Base-by-base conservation (phyloP, 2,888 invertebrate genomes). In the Paralinhomoeus sp. region DNA sequence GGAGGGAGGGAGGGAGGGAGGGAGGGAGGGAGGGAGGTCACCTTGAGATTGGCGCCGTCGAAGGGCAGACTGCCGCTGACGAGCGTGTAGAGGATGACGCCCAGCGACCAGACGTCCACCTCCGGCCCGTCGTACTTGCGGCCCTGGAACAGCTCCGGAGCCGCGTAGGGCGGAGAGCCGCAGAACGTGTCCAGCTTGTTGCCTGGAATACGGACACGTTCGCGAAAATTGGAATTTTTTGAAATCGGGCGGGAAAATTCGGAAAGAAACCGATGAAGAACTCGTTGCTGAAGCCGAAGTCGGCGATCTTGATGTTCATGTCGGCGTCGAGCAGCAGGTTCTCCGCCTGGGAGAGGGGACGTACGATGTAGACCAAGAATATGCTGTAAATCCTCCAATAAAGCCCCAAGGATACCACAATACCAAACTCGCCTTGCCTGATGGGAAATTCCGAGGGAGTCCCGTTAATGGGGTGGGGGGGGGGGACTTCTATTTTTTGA, bases 251-350 rank as follows among this genome's bases (percentile, higher is more conserved):
- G n/a, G n/a, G n/a, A n/a, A n/a, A n/a, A n/a, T n/a, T n/a, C n/a
- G n/a, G n/a, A n/a, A n/a, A n/a, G n/a, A n/a, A 20, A 46, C 45
- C 41, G 18, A 44, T 24, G 33, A 43, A 87, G 73, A 91, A 93
- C 73, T 93, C 91, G 71, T 93, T 93, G 59, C 89, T 89, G 73
- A 93, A 93, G 49, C 93, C 93, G 68, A 93, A 93, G 69, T 99
- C 97, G 40, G 97, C 97, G 62, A 99, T 99, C 73, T 99, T 99
- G 61, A 99, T 97, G 69, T 99, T 97, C 84, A 99, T 87, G 72
- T 97, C 97, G 66, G 84, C 83, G 73, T 99, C 97, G 66, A 99
- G 72, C 57, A 99, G 73, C 60, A 99, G 75, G 71, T 99, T 99
- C 72, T 99, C 97, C 64, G 97, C 97, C 78, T 91, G 61, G 43